Percentiles rank a stretch among this genome's conserved stretches.
These are phyloP conservation scores for Dasyurus viverrinus DNA, from an alignment of 2,113 vertebrate genomes.

Conservation along the genomic window DNA sequence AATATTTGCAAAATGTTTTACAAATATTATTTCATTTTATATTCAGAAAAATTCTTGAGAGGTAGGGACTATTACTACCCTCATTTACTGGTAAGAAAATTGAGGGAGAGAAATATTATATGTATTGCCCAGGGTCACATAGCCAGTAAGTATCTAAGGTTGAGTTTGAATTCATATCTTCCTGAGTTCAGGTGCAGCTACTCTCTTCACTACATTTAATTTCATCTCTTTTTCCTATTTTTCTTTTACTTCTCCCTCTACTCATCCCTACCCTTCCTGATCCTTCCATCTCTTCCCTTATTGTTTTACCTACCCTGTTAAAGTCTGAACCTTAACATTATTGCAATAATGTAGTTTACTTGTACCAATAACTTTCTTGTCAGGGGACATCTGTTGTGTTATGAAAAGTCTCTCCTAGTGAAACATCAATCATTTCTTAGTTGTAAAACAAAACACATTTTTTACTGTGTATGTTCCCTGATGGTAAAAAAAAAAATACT, in stretches of 20 bases:
- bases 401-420: constrained; percentile 64
- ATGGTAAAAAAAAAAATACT: constrained; percentile 56
- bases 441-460: constrained; percentile 68
- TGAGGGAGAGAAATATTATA: neutral
- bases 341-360: constrained; percentile 65
- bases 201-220: neutral
- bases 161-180: neutral
- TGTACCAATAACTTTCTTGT: constrained; percentile 73
- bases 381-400: constrained; percentile 71
- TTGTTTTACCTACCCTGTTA: constrained; percentile 36
- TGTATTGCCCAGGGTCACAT: neutral
- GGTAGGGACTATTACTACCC: neutral
- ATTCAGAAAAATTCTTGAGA: neutral
- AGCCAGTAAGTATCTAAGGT: neutral
- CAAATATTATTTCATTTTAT: neutral
- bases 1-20: neutral
- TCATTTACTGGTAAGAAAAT: neutral
- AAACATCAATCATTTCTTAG: constrained; percentile 74
- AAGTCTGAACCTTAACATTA: constrained; percentile 53
- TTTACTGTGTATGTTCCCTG: constrained; percentile 53
- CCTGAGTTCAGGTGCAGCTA: neutral
- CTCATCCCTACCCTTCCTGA: neutral
- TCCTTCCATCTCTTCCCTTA: neutral
- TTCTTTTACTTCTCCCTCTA: neutral
- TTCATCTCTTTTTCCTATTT: neutral